Conservation (phyloP, 2,888 invertebrate genomes). For the Azorinus chamasolen region DNA sequence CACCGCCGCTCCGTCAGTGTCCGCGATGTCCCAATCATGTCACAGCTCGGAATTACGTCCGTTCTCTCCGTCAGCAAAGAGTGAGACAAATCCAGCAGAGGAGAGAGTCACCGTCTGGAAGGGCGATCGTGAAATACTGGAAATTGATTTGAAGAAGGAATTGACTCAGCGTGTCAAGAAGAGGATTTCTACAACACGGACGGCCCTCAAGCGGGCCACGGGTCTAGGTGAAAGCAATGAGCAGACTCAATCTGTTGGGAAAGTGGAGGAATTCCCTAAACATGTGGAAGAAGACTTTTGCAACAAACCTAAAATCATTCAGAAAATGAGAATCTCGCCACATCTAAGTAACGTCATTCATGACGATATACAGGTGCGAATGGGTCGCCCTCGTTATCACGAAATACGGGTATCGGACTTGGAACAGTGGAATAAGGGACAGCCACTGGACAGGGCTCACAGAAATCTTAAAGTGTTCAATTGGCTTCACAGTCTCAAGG, state of each 20-base stretch:
- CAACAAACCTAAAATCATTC: constrained; percentile 75
- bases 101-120: constrained; percentile 73
- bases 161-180: constrained; percentile 69
- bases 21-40: constrained; percentile 22
- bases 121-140: constrained; percentile 74
- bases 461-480: constrained; percentile 98
- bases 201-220: constrained; percentile 73
- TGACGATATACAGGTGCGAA: constrained; percentile 78
- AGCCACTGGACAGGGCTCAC: constrained; percentile 74
- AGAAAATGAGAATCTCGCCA: constrained; percentile 81
- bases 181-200: constrained; percentile 67
- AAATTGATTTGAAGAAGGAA: constrained; percentile 75
- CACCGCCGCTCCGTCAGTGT: constrained; percentile 10
- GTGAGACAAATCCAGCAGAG: constrained; percentile 8
- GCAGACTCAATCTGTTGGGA: constrained; percentile 55
- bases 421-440: constrained; percentile 74
- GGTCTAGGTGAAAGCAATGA: constrained; percentile 76
- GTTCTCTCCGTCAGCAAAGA: constrained; percentile 36
- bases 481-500: constrained; percentile 96
- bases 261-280: constrained; percentile 73
- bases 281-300: constrained; percentile 76
- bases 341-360: constrained; percentile 78
- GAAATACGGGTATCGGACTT: constrained; percentile 76
- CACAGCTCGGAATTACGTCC: constrained; percentile 57
- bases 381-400: constrained; percentile 82